Conservation (phyloP, 30 jellyfish, hydroid and myxozoan species). For the Cassiopea andromeda region DNA sequence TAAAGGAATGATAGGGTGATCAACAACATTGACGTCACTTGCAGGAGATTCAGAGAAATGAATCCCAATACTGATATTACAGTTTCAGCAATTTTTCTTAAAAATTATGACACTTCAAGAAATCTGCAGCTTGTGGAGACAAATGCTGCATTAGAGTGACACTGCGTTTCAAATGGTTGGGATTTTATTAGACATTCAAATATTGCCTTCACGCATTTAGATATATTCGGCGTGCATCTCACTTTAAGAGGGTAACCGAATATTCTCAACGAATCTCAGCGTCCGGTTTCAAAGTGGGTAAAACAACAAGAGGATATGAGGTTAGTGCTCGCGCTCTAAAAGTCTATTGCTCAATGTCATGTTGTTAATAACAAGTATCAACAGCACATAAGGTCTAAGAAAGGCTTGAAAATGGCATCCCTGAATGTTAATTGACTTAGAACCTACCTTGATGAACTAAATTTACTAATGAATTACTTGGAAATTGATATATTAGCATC, state of each 20-base stretch:
- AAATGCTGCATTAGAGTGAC: neutral
- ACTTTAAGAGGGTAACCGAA: neutral
- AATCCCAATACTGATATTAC: neutral
- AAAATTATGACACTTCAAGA: neutral
- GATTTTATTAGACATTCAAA: neutral
- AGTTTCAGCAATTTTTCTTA: neutral
- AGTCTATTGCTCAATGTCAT: neutral
- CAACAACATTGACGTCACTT: neutral
- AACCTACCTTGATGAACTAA: conserved; percentile 14
- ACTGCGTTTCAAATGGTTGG: neutral
- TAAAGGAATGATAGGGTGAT: neutral
- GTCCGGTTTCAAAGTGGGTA: neutral
- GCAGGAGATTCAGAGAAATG: neutral
- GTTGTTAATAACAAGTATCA: neutral
- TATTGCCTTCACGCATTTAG: neutral
- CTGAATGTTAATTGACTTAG: conserved; percentile 7
- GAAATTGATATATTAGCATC: neutral
- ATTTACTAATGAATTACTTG: neutral
- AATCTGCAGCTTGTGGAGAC: neutral
- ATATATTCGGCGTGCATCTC: neutral
- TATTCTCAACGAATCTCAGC: neutral
- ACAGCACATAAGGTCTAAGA: conserved; percentile 4
- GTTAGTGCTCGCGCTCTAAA: neutral
- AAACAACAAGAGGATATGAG: neutral
- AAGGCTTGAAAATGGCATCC: conserved; percentile 17